Percentiles rank a stretch among this genome's conserved stretches.
Conservation (phyloP, 2,113 vertebrate genomes). For the Megaptera novaeangliae region DNA sequence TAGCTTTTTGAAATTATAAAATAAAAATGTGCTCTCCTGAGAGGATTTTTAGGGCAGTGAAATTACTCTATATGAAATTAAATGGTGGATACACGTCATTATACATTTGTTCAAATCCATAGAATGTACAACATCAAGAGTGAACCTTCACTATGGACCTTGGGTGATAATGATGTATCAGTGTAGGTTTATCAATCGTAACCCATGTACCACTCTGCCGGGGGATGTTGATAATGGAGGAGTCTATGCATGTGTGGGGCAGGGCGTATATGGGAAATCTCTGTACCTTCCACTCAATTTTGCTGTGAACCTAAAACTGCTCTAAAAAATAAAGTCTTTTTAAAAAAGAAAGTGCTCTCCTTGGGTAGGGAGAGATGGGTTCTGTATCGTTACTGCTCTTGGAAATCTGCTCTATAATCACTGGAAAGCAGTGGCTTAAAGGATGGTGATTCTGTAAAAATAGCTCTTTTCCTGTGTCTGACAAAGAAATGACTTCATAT, state of each 20-base stretch:
- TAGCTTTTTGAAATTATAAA: not conserved
- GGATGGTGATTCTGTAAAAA: not conserved
- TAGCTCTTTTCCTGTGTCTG: not conserved
- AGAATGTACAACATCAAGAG: not conserved
- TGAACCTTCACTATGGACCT: not conserved
- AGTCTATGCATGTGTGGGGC: not conserved
- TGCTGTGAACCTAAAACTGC: not conserved
- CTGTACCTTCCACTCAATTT: not conserved
- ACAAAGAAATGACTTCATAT: constrained; percentile 32
- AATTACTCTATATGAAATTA: not conserved
- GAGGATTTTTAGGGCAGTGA: not conserved
- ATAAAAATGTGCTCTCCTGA: not conserved
- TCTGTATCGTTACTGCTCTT: not conserved
- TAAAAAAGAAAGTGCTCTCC: not conserved
- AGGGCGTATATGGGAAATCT: not conserved
- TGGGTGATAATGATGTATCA: not conserved
- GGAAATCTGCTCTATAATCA: not conserved
- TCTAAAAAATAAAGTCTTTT: not conserved
- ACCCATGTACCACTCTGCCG: not conserved
- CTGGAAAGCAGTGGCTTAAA: not conserved
- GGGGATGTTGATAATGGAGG: not conserved
- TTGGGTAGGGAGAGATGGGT: not conserved
- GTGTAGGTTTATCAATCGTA: not conserved
- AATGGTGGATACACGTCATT: not conserved
- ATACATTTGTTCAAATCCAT: not conserved